Base-by-base conservation (phyloP, 2,888 invertebrate genomes). In the Adelognathus sp. region DNA sequence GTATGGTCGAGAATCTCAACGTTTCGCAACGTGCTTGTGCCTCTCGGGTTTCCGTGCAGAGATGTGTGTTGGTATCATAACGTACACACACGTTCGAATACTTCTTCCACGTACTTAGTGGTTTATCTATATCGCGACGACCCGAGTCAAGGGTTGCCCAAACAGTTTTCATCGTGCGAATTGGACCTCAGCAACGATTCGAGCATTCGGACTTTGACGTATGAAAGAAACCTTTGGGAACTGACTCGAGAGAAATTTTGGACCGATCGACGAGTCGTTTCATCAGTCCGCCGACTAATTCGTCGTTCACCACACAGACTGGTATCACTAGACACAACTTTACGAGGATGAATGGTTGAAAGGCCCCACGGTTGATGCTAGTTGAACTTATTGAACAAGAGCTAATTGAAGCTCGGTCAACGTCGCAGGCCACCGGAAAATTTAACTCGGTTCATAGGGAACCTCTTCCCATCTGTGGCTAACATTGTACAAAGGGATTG, bases 81-180 rank as follows among this genome's bases (percentile, higher is more conserved):
- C 31, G 18, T 31, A 14, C 3, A 58, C 21, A 21, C 58, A 2
- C 58, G 33, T 11, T 58, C 27, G 11, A 18, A 5, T 33, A 11
- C 16, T 21, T 58, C 36, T 36, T 6, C 18, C 11, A 58, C 36
- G 31, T 58, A 58, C 60, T 46, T 50, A 36, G 46, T 50, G 27
- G 31, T 11, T 33, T 60, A 46, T 44, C 41, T 24, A 27, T 33
- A 21, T 44, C 18, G 52, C 31, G 36, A 46, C 56, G 58, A 58
- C 66, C 60, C 50, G 60, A 74, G 66, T 66, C 66, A 66, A 74
- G 58, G 21, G 54, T 66, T 50, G 36, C 46, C 29, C 3, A 16
- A 50, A 11, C 16, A 16, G 33, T 21, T 46, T 46, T 24, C 24
- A 3, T 36, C 33, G 39, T 9, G 36, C 44, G 66, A 74, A 66